A percentile compares a stretch with the other conserved stretches of the same genome.
These are phyloP conservation scores for Pitangus sulphuratus DNA, from an alignment of 2,797 vertebrate genomes.

Conservation along the genomic window DNA sequence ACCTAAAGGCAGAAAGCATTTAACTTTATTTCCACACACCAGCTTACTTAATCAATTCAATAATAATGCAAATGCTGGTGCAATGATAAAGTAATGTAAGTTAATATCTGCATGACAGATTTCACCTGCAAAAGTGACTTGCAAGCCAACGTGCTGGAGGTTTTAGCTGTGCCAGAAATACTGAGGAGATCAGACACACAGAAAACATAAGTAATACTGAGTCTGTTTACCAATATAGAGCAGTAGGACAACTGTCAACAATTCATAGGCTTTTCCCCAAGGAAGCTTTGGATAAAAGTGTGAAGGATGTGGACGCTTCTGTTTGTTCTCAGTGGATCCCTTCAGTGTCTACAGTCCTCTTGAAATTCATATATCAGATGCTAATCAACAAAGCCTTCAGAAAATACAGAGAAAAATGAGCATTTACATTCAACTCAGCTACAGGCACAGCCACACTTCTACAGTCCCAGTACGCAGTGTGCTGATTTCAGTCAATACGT, in stretches of 20 bases:
- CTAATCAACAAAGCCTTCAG: constrained; percentile 1
- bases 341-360: neutral
- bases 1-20: neutral
- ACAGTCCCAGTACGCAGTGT: neutral
- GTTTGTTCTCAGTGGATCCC: neutral
- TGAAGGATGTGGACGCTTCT: neutral
- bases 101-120: neutral
- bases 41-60: neutral
- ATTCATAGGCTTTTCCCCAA: neutral
- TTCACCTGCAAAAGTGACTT: neutral
- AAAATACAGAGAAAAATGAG: neutral
- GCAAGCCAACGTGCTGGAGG: neutral
- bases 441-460: neutral
- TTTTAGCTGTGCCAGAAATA: neutral
- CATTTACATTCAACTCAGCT: constrained; percentile 37
- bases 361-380: constrained; percentile 13
- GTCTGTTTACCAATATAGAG: neutral
- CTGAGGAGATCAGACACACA: neutral
- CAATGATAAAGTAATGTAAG: neutral
- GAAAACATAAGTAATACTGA: neutral
- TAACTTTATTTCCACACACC: neutral
- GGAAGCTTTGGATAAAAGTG: neutral
- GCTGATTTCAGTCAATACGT: constrained; percentile 5
- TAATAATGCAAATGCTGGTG: neutral
- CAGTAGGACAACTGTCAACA: constrained; percentile 3